Evolutionary conservation across 2,113 vertebrate species (phyloP).

Genomic region (Syrmaticus mikado): DNA sequence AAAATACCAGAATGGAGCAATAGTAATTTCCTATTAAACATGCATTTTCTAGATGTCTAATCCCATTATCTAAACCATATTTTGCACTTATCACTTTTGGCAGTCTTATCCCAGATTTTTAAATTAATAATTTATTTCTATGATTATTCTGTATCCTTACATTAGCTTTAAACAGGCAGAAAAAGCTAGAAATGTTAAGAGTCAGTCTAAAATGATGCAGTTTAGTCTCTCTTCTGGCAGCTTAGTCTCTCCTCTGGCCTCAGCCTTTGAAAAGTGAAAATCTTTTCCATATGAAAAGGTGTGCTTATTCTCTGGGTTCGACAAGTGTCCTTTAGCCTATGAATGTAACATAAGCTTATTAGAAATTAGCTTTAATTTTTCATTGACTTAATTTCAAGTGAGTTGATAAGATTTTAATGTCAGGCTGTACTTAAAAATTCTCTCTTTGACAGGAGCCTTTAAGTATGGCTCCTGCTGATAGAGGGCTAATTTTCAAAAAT

Average conservation of each 20-base stretch:
- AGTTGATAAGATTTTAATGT: conserved; percentile 88
- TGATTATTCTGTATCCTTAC: conserved; percentile 56
- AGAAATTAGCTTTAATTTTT: conserved; percentile 85
- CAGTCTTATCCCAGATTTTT: conserved; percentile 47
- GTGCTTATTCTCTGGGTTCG: background rate
- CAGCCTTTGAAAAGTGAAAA: conserved; percentile 18
- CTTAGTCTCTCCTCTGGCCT: conserved; percentile 24
- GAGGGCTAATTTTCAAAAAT: conserved; percentile 68
- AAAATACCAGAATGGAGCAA: conserved; percentile 7
- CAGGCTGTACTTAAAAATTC: conserved; percentile 85
- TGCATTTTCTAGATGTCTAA: conserved; percentile 50
- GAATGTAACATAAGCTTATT: conserved; percentile 74
- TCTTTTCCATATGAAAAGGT: conserved; percentile 46
- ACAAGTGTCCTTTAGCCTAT: conserved; percentile 62
- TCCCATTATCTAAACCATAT: conserved; percentile 25
- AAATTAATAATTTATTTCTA: conserved; percentile 64
- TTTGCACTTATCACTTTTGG: conserved; percentile 53
- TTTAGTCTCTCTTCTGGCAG: conserved; percentile 24
- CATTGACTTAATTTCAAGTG: conserved; percentile 90
- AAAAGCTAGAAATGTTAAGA: background rate
- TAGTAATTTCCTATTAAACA: conserved; percentile 15
- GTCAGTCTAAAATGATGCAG: conserved; percentile 18
- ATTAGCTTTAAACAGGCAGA: conserved; percentile 36
- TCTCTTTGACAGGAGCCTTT: conserved; percentile 86
- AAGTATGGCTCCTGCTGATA: conserved; percentile 78